phyloP scores from a whole-genome alignment of 2,797 vertebrate genomes.

The Anolis apletophallus region DNA sequence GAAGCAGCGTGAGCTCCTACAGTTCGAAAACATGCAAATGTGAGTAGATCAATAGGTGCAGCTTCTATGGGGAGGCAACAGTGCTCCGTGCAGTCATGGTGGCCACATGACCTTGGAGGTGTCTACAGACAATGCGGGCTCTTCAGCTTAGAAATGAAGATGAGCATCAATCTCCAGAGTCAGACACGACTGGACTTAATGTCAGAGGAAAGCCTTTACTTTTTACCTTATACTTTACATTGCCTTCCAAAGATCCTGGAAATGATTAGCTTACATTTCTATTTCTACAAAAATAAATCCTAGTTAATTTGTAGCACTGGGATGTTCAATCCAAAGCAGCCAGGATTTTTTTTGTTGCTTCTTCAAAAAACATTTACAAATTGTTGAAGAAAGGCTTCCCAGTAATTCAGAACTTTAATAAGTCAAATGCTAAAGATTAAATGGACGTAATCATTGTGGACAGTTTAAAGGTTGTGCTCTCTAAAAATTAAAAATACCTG shows the following conservation, averaged over 20 bases:
- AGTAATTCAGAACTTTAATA: neutral
- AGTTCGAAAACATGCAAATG: too few relatives aligned
- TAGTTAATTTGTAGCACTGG: neutral
- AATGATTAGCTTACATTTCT: neutral
- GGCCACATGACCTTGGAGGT: too few relatives aligned
- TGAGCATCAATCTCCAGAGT: too few relatives aligned
- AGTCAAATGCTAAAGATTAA: neutral
- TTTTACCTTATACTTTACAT: neutral
- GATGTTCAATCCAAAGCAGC: neutral
- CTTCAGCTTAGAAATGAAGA: too few relatives aligned
- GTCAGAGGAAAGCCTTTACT: too few relatives aligned
- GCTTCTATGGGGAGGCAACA: too few relatives aligned
- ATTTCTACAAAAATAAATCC: neutral
- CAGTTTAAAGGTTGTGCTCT: neutral
- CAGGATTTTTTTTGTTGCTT: neutral
- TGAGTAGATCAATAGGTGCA: too few relatives aligned
- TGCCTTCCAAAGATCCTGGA: neutral
- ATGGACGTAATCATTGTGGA: neutral
- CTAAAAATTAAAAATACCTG: slow-evolving; percentile 14
- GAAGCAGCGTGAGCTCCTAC: too few relatives aligned
- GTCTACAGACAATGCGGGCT: too few relatives aligned
- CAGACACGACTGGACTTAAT: too few relatives aligned
- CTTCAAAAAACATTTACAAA: neutral
- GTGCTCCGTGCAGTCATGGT: too few relatives aligned
- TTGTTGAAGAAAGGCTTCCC: neutral